Conservation (phyloP, 2,888 invertebrate species). For the Halictus quadricinctus region DNA sequence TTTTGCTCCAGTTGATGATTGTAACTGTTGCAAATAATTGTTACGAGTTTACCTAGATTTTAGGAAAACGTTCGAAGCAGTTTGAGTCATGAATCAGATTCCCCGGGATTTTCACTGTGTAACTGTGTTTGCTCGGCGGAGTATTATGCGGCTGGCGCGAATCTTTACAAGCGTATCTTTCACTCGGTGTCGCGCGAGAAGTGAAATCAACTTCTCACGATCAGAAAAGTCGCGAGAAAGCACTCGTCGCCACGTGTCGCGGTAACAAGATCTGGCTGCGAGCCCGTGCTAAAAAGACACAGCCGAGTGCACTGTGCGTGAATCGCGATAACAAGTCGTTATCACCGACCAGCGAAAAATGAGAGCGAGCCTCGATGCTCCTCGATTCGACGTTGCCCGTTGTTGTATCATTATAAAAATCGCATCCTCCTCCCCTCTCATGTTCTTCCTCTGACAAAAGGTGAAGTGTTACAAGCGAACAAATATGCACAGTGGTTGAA, state of each 20-base stretch:
- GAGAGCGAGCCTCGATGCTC: background rate
- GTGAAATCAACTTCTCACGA: conserved; percentile 53
- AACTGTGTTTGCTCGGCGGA: background rate
- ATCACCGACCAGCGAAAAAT: conserved; percentile 40
- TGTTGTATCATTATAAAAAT: background rate
- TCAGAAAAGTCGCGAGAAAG: conserved; percentile 48
- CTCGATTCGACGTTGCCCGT: background rate
- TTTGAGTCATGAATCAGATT: too few species aligned
- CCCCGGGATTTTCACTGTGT: too few species aligned
- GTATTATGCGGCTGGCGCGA: background rate
- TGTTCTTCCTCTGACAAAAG: background rate
- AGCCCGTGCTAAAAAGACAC: background rate
- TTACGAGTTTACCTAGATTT: too few species aligned
- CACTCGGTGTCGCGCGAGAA: conserved; percentile 26
- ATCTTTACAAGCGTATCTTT: conserved; percentile 20
- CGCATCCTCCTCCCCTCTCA: background rate
- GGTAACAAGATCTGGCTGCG: conserved; percentile 38
- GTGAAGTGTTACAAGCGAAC: background rate
- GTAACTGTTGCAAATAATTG: too few species aligned
- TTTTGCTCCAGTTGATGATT: too few species aligned
- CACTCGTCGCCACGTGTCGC: conserved; percentile 43
- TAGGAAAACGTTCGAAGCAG: too few species aligned
- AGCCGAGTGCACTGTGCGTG: conserved; percentile 20
- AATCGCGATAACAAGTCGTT: conserved; percentile 41
- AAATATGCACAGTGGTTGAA: background rate